Conservation (phyloP, 2,888 invertebrate species). For the Cheilosia urbana region DNA sequence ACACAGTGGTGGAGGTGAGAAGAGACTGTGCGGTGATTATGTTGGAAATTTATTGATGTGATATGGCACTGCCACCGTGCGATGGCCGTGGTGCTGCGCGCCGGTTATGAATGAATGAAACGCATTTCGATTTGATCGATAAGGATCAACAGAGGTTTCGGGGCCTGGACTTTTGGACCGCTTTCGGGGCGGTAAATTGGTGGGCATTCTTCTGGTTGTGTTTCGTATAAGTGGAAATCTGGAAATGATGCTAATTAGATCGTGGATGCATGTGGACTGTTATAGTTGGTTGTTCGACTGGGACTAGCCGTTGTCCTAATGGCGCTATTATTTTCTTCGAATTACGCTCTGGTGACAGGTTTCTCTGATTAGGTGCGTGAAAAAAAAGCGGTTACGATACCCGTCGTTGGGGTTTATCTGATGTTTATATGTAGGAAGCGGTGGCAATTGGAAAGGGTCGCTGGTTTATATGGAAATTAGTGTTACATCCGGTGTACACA, state of each 20-base stretch:
- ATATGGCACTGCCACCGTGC: slow-evolving; percentile 68
- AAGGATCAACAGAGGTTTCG: slow-evolving; percentile 61
- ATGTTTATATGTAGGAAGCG: slow-evolving; percentile 23
- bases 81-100: not conserved
- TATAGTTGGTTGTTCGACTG: not conserved
- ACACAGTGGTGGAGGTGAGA: slow-evolving; percentile 77
- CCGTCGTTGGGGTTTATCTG: slow-evolving; percentile 28
- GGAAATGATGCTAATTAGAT: slow-evolving; percentile 72
- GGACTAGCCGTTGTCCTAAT: slow-evolving; percentile 28
- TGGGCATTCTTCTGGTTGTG: slow-evolving; percentile 34
- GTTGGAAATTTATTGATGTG: slow-evolving; percentile 80
- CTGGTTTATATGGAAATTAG: slow-evolving; percentile 38
- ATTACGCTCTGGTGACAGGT: slow-evolving; percentile 57
- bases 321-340: slow-evolving; percentile 74
- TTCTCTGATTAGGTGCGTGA: slow-evolving; percentile 70
- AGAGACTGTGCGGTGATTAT: slow-evolving; percentile 82
- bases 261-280: slow-evolving; percentile 40
- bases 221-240: slow-evolving; percentile 61
- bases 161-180: not conserved
- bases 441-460: not conserved
- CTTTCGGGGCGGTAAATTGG: slow-evolving; percentile 67
- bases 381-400: slow-evolving; percentile 59
- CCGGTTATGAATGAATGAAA: slow-evolving; percentile 70
- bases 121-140: slow-evolving; percentile 50
- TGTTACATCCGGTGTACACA: slow-evolving; percentile 46